phyloP scores from a whole-genome alignment of 2,888 invertebrate species.

The Drosophila sordidapex region DNA sequence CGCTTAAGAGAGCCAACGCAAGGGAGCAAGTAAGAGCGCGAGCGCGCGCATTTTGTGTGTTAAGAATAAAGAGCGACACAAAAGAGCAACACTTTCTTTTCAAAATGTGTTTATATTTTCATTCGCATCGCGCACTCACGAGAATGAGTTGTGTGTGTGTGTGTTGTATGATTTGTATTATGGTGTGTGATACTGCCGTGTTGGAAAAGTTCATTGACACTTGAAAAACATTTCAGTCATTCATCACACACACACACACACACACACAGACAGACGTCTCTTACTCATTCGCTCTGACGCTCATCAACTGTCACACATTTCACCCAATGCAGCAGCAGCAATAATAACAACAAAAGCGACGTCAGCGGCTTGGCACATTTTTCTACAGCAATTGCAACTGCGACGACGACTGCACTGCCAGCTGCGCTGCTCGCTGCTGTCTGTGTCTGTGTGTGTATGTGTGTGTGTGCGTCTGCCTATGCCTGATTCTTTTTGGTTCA shows the following conservation, averaged over 20 bases:
- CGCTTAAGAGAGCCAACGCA: conserved; percentile 22
- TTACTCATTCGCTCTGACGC: conserved; percentile 70
- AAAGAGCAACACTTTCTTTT: conserved; percentile 67
- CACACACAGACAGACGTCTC: conserved; percentile 45
- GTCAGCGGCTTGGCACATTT: conserved; percentile 76
- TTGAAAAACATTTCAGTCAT: conserved; percentile 81
- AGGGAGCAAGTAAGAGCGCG: conserved; percentile 1
- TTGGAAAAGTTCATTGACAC: conserved; percentile 85
- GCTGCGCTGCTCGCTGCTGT: conserved; percentile 36
- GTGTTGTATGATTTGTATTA: conserved; percentile 61
- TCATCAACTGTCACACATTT: conserved; percentile 84
- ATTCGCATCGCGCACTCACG: conserved; percentile 50
- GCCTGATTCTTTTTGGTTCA: conserved; percentile 61
- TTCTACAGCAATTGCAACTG: conserved; percentile 30
- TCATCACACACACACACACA: conserved; percentile 37
- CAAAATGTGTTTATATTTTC: conserved; percentile 69
- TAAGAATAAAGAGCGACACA: conserved; percentile 46
- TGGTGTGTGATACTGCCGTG: conserved; percentile 77
- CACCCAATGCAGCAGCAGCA: conserved; percentile 58
- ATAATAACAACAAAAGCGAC: conserved; percentile 36
- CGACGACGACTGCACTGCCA: conserved; percentile 22
- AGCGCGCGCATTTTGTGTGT: background rate
- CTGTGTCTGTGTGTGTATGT: conserved; percentile 68
- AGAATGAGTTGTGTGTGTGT: conserved; percentile 44
- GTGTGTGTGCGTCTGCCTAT: conserved; percentile 63